Percentiles rank a stretch among this genome's conserved stretches.
phyloP scores from a whole-genome alignment of 2,797 vertebrate species.

The Hoplostethus mediterraneus region DNA sequence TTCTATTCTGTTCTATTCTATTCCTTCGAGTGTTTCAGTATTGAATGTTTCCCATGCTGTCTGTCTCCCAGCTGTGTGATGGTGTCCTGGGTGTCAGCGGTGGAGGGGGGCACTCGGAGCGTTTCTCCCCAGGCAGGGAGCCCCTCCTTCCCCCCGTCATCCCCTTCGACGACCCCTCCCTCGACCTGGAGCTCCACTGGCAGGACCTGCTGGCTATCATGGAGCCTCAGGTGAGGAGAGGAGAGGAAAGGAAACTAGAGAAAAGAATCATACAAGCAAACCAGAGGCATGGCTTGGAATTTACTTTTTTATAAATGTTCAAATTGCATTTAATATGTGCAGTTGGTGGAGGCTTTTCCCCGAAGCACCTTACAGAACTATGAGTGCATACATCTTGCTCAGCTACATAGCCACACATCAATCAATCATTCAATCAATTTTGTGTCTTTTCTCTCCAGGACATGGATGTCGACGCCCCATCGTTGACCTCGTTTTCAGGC shows the following conservation, averaged over 20 bases:
- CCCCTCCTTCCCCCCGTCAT: constrained; percentile 81
- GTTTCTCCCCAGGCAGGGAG: constrained; percentile 61
- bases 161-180: constrained; percentile 77
- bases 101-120: constrained; percentile 74
- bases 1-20: too few species aligned
- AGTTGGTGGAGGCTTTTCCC: too few species aligned
- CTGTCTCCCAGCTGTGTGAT: constrained; percentile 81
- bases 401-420: too few species aligned
- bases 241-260: background rate
- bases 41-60: background rate
- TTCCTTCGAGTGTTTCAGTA: too few species aligned
- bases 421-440: background rate
- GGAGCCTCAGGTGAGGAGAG: constrained; percentile 87
- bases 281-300: too few species aligned
- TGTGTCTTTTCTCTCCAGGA: constrained; percentile 77
- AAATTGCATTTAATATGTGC: too few species aligned
- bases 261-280: too few species aligned
- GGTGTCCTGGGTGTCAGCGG: constrained; percentile 74
- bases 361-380: too few species aligned
- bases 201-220: constrained; percentile 94
- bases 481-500: constrained; percentile 73
- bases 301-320: too few species aligned
- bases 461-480: constrained; percentile 81
- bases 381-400: too few species aligned
- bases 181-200: constrained; percentile 94